Percentiles rank a stretch among this genome's conserved stretches.
These are phyloP conservation scores for Elephas maximus DNA, from an alignment of 2,113 vertebrate genomes.

Conservation along the genomic window DNA sequence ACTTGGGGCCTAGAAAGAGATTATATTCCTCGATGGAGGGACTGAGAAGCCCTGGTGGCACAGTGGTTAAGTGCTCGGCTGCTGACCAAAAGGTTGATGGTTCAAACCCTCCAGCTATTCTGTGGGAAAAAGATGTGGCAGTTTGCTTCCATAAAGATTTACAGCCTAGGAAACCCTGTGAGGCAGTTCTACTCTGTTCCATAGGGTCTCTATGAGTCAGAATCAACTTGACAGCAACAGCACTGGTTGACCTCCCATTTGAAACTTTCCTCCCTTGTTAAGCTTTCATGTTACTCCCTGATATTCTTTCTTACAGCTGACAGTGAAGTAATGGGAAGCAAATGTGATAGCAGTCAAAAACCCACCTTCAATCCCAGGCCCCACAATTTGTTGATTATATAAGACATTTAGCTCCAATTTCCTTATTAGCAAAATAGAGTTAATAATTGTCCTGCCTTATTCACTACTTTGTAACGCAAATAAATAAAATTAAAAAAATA, in stretches of 20 bases:
- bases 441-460: background rate
- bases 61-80: too few species aligned
- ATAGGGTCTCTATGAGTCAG: too few species aligned
- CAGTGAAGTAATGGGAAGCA: background rate
- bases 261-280: background rate
- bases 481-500: conserved; percentile 28
- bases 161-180: too few species aligned
- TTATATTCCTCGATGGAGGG: background rate
- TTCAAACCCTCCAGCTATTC: too few species aligned
- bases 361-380: background rate
- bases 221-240: background rate
- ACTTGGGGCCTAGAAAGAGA: background rate
- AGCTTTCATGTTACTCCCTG: background rate
- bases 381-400: background rate
- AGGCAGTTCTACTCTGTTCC: too few species aligned
- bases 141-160: too few species aligned
- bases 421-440: background rate
- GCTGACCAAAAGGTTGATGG: too few species aligned
- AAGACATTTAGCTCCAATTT: background rate
- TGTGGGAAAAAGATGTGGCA: too few species aligned
- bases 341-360: background rate
- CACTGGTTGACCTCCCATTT: background rate
- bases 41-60: too few species aligned
- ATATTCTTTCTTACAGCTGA: background rate
- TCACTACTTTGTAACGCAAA: background rate